Conservation (phyloP, 2,797 vertebrate genomes). For the Acipenser oxyrinchus region DNA sequence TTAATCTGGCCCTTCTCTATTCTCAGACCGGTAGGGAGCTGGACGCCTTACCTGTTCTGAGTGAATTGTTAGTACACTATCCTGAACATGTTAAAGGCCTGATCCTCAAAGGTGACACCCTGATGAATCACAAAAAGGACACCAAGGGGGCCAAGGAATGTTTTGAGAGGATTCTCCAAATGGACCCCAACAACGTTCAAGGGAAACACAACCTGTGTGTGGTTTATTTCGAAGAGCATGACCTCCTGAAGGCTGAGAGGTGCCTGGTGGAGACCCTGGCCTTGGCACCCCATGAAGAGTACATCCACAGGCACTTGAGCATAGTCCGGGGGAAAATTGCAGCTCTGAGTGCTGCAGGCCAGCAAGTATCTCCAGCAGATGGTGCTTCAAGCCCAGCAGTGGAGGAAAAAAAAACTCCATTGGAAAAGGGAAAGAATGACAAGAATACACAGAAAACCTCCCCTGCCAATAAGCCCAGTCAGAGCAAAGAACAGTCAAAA, state of each 20-base stretch:
- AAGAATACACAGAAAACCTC: conserved; percentile 66
- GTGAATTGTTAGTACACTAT: conserved; percentile 79
- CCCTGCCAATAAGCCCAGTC: conserved; percentile 39
- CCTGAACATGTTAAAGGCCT: conserved; percentile 93
- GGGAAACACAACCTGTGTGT: conserved; percentile 96
- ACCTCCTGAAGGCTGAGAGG: conserved; percentile 77
- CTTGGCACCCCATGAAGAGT: conserved; percentile 89
- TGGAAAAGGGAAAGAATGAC: conserved; percentile 46
- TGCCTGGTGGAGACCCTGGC: conserved; percentile 85
- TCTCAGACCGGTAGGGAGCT: conserved; percentile 83
- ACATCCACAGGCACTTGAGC: conserved; percentile 82
- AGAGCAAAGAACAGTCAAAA: conserved; percentile 52
- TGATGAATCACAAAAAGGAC: conserved; percentile 98
- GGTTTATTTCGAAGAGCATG: conserved; percentile 91
- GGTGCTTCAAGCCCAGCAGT: conserved; percentile 24
- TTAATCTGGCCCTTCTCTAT: conserved; percentile 90
- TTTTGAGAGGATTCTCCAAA: conserved; percentile 81
- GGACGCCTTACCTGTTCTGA: conserved; percentile 79
- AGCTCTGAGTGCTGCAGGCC: conserved; percentile 59
- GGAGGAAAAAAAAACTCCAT: conserved; percentile 34
- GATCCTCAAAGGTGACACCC: conserved; percentile 94
- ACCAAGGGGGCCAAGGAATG: conserved; percentile 80
- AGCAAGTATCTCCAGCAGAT: conserved; percentile 42
- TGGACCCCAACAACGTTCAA: conserved; percentile 91
- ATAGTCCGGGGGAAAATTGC: conserved; percentile 91